Conservation (phyloP, 2,113 vertebrate species). For the Melanerpes aurifrons region DNA sequence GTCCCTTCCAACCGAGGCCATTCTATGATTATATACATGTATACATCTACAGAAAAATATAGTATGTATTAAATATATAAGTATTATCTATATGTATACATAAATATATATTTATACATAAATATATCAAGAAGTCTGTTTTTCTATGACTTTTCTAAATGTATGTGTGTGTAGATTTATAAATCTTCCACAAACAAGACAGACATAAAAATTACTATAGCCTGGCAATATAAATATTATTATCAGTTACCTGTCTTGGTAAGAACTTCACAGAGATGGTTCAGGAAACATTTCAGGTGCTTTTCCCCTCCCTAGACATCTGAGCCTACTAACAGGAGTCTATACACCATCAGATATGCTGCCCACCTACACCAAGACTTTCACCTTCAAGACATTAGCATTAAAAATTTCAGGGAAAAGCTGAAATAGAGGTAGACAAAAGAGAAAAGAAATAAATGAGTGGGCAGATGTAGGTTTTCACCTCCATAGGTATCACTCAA, state of each 20-base stretch:
- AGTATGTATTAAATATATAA: too few species aligned
- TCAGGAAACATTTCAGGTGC: not conserved
- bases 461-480: not conserved
- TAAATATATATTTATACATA: not conserved
- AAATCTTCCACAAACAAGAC: not conserved
- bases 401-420: not conserved
- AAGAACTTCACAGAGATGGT: not conserved
- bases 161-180: not conserved
- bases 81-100: too few species aligned
- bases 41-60: too few species aligned
- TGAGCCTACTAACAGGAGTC: not conserved
- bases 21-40: too few species aligned
- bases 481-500: not conserved
- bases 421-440: not conserved
- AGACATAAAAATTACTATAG: not conserved
- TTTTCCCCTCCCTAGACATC: not conserved
- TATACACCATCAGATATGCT: not conserved
- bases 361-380: not conserved
- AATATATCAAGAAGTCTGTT: not conserved
- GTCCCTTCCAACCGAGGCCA: too few species aligned
- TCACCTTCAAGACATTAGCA: not conserved
- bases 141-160: not conserved
- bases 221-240: not conserved
- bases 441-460: not conserved
- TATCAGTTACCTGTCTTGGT: not conserved